Evolutionary conservation across 2,888 invertebrate species (phyloP).

Genomic region (Syrphus vitripennis): DNA sequence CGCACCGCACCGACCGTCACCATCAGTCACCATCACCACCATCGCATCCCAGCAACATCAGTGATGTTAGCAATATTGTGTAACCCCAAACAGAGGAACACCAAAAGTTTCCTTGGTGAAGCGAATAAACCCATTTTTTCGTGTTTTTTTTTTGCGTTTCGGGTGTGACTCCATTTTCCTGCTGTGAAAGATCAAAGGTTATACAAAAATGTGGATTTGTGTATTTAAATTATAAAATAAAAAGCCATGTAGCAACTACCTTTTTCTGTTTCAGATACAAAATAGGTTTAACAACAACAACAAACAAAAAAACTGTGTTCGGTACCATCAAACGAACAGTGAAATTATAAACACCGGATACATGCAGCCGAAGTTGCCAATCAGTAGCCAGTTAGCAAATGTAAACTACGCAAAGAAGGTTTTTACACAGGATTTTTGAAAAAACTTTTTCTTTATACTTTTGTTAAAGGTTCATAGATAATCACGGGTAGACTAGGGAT

Average conservation of each 20-base stretch:
- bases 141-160: background rate
- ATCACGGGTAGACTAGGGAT: background rate
- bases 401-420: constrained; percentile 31
- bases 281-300: background rate
- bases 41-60: background rate
- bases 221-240: constrained; percentile 56
- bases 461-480: background rate
- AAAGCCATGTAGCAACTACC: constrained; percentile 24
- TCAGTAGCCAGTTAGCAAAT: constrained; percentile 43
- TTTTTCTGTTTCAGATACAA: background rate
- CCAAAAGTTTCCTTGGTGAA: constrained; percentile 44
- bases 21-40: background rate
- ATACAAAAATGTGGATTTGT: constrained; percentile 44
- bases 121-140: constrained; percentile 19
- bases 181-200: constrained; percentile 64
- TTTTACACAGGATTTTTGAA: background rate
- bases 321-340: constrained; percentile 20
- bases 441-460: background rate
- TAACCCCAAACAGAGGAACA: constrained; percentile 18
- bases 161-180: constrained; percentile 45
- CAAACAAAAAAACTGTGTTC: background rate
- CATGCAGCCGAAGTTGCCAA: constrained; percentile 37
- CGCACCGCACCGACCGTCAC: background rate
- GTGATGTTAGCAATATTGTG: background rate
- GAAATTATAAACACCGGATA: constrained; percentile 46